A percentile compares a stretch with the other conserved stretches of the same genome.
These are phyloP conservation scores for Motacilla alba DNA, from an alignment of 2,113 vertebrate species.

Conservation along the genomic window DNA sequence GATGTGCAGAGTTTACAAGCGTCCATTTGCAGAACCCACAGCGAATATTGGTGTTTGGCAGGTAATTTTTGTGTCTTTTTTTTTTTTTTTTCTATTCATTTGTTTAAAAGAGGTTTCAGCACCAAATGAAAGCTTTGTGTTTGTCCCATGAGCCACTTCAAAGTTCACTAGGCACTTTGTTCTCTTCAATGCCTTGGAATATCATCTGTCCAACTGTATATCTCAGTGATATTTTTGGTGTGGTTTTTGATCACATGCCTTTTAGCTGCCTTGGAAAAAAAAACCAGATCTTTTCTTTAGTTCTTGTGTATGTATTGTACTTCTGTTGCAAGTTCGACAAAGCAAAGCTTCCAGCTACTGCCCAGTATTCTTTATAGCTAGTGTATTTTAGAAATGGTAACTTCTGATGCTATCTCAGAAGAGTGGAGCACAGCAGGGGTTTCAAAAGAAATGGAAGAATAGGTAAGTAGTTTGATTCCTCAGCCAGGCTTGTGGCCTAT, in stretches of 20 bases:
- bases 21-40: conserved; percentile 90
- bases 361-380: not conserved
- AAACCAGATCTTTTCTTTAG: not conserved
- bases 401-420: not conserved
- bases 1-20: conserved; percentile 93
- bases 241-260: not conserved
- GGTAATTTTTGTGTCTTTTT: conserved; percentile 72
- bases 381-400: not conserved
- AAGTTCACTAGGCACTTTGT: not conserved
- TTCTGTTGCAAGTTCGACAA: not conserved
- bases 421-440: not conserved
- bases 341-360: not conserved
- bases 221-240: not conserved
- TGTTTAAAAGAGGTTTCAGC: not conserved
- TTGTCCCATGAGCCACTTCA: not conserved
- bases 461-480: not conserved
- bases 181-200: not conserved
- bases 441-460: not conserved
- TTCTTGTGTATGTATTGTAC: not conserved
- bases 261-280: not conserved
- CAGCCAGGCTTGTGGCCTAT: not conserved
- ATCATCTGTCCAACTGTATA: not conserved
- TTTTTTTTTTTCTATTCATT: not conserved
- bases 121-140: not conserved
- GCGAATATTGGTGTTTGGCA: conserved; percentile 95